Percentiles rank a stretch among this genome's conserved stretches.
Evolutionary conservation across 2,888 invertebrate genomes (phyloP).

Genomic region (Amphipyra tragopoginis): DNA sequence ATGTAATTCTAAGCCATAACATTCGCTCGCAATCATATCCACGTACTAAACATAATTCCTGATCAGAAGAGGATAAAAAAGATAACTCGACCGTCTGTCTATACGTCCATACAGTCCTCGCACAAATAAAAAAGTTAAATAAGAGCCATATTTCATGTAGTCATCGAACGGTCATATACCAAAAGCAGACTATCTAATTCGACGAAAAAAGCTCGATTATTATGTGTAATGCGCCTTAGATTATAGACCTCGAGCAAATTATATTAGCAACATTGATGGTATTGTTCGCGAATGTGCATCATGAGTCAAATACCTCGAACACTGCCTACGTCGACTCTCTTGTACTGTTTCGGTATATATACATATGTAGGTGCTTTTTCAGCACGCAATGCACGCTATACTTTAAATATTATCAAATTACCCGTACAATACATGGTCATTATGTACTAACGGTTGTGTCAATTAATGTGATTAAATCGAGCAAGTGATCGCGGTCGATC

Average conservation of each 20-base stretch:
- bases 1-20: slow-evolving; percentile 61
- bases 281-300: slow-evolving; percentile 75
- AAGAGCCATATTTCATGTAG: slow-evolving; percentile 63
- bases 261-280: slow-evolving; percentile 78
- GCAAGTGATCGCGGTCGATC: slow-evolving; percentile 80
- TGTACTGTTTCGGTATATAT: slow-evolving; percentile 31
- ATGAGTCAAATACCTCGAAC: slow-evolving; percentile 52
- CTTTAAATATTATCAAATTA: slow-evolving; percentile 86
- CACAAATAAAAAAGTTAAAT: slow-evolving; percentile 61
- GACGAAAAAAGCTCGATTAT: slow-evolving; percentile 71
- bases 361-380: slow-evolving; percentile 67
- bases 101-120: slow-evolving; percentile 59
- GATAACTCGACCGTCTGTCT: slow-evolving; percentile 51
- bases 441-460: slow-evolving; percentile 86
- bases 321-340: slow-evolving; percentile 27
- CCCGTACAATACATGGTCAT: slow-evolving; percentile 85
- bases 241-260: slow-evolving; percentile 81
- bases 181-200: slow-evolving; percentile 69
- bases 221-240: slow-evolving; percentile 80
- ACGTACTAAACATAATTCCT: slow-evolving; percentile 61
- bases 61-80: slow-evolving; percentile 57
- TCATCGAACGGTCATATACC: slow-evolving; percentile 66
- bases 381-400: slow-evolving; percentile 69
- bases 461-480: slow-evolving; percentile 86
- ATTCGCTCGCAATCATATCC: slow-evolving; percentile 62